Evolutionary conservation across 1,140 invertebrate species (phyloP), one percentile per base, ranked within the genome.

Genomic region (Nymphalis io): DNA sequence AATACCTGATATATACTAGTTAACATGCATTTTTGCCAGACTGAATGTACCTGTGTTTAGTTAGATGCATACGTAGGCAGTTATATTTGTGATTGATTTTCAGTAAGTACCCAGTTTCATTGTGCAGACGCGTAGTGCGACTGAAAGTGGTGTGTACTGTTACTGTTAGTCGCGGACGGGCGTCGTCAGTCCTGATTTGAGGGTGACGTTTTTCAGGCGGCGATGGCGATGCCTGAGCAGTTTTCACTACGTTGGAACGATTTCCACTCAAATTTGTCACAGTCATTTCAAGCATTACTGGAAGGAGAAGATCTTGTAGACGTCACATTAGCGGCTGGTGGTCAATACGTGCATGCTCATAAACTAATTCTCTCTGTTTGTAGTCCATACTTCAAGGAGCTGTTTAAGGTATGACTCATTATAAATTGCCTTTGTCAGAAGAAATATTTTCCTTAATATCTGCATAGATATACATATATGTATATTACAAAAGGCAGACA

Each of bases 191-290:
- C 68, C 64, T 78, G 74, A 78, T 72, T 74, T 70, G 68, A 62
- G 72, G 65, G 65, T 81, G 72, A 72, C 66, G 74, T 81, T 82
- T 75, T 76, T 80, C 74, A 75, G 80, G 73, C 66, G 74, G 76
- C 75, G 68, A 91, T 91, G 89, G 85, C 88, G 77, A 82, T 89
- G 78, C 81, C 88, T 39, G 91, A 97, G 92, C 95, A 96, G 88
- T 97, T 96, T 93, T 96, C 95, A 88, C 93, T 96, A 83, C 93
- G 95, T 87, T 97, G 96, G 96, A 96, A 96, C 92, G 96, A 96
- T 89, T 96, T 96, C 93, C 95, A 96, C 84, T 94, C 94, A 70
- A 96, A 96, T 84, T 94, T 96, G 78, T 94, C 94, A 61, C 93
- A 93, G 83, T 94, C 94, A 75, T 94, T 95, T 83, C 93, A 95